Evolutionary conservation across 2,888 invertebrate genomes (phyloP).

Genomic region (Lagria hirta): DNA sequence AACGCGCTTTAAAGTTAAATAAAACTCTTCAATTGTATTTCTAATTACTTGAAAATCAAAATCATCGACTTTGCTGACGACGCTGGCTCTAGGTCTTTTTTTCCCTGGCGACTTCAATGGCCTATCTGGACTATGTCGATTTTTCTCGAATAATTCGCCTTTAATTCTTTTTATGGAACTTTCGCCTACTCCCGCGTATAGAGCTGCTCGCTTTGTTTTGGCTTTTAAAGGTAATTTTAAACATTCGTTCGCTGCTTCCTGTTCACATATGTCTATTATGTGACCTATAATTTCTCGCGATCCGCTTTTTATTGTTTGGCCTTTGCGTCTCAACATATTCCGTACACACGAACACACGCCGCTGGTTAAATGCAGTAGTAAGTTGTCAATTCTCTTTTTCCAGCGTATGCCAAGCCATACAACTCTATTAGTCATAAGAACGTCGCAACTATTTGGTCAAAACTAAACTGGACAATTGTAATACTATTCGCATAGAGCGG

Average conservation of each 20-base stretch:
- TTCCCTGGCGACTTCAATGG: conserved; percentile 7
- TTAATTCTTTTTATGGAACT: conserved; percentile 3
- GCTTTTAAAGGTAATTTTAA: conserved; percentile 11
- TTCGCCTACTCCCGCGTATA: conserved; percentile 10
- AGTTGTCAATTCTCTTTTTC: too few species aligned
- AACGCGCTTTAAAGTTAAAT: conserved; percentile 12
- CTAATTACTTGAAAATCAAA: conserved; percentile 19
- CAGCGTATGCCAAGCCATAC: too few species aligned
- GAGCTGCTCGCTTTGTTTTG: conserved; percentile 4
- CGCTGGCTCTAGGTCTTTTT: conserved; percentile 9
- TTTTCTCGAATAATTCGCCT: conserved; percentile 9
- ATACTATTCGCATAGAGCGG: too few species aligned
- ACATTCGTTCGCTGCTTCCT: conserved; percentile 9
- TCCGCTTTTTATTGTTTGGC: too few species aligned
- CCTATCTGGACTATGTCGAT: conserved; percentile 10
- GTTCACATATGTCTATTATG: too few species aligned
- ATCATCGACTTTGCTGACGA: conserved; percentile 12
- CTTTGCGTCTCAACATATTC: too few species aligned
- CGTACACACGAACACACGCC: too few species aligned
- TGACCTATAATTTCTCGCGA: too few species aligned
- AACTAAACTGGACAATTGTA: too few species aligned
- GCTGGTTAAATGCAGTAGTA: too few species aligned
- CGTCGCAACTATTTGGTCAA: too few species aligned
- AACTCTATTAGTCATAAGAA: too few species aligned
- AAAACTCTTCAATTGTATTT: conserved; percentile 10